phyloP scores from a whole-genome alignment of 2,888 invertebrate genomes.

The Plagiodera versicolora region DNA sequence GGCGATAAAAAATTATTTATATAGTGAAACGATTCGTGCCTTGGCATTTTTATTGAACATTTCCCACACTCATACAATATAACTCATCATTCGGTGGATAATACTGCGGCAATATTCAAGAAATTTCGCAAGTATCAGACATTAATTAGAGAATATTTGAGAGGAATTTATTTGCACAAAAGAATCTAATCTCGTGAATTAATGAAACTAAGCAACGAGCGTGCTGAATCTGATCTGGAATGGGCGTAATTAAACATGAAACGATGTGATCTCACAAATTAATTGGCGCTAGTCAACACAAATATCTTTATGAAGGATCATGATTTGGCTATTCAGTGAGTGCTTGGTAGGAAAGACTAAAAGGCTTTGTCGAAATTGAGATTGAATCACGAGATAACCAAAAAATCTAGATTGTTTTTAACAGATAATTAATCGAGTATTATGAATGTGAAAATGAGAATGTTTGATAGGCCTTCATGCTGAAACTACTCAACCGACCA shows the following conservation, averaged over 20 bases:
- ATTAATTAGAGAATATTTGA: conserved; percentile 31
- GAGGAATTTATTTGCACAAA: conserved; percentile 34
- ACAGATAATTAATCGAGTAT: too few relatives aligned
- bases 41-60: conserved; percentile 44
- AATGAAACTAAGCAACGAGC: conserved; percentile 21
- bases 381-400: too few relatives aligned
- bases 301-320: conserved; percentile 19
- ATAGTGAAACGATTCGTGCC: conserved; percentile 36
- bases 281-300: conserved; percentile 18
- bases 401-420: too few relatives aligned
- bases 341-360: conserved; percentile 1
- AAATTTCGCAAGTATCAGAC: too few relatives aligned
- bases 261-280: conserved; percentile 22
- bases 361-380: too few relatives aligned
- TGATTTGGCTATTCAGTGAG: conserved; percentile 10
- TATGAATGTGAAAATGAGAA: too few relatives aligned
- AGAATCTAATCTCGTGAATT: conserved; percentile 29
- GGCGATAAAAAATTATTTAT: conserved; percentile 41
- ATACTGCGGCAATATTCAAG: too few relatives aligned
- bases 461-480: too few relatives aligned
- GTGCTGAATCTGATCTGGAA: conserved; percentile 17
- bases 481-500: too few relatives aligned
- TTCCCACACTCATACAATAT: conserved; percentile 31
- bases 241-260: conserved; percentile 23
- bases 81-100: conserved; percentile 33